Evolutionary conservation across 2,797 vertebrate species (phyloP), one percentile per base, ranked within the genome.

Genomic region (Cuculus canorus): DNA sequence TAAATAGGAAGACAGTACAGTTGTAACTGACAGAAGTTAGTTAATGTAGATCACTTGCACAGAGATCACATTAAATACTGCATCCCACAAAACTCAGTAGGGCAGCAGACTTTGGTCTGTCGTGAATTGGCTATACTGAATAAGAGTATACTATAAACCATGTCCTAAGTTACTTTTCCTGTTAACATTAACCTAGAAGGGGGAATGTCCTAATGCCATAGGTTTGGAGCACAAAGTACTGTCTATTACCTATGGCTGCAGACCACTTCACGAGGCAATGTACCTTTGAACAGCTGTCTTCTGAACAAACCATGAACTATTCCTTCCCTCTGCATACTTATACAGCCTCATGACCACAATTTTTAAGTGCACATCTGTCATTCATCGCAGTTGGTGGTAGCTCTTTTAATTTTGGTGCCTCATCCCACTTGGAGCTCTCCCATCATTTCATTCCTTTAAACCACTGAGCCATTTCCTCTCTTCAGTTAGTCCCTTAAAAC

Each of bases 401-500:
- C 28, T 95, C 64, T 87, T 87, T 75, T 72, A 84, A 60, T 87
- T 94, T 41, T 92, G 92, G 89, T 92, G 89, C 91, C 84, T 87
- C 89, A 71, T 90, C 82, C 93, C 73, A 57, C 57, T 87, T 95
- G 94, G 93, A 95, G 43, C 28, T 82, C 50, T 89, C 92, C 60
- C 72, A 89, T 64, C 21, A 86, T 54, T 88, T 95, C 68, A 91
- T 96, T 92, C 82, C 69, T 93, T 92, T 78, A 87, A 95, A 94
- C 86, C 84, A 76, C 77, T 85, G 50, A 59, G 82, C 76, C 82
- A 88, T 77, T 93, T 86, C 53, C 48, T 33, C 39, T 88, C 66
- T 90, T 89, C 93, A 96, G 77, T 92, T 94, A 95, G 80, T 69
- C 54, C 73, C 70, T 94, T 90, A 93, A 95, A 95, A 92, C 48